Evolutionary conservation across 2,888 invertebrate genomes (phyloP).

Genomic region (Xylocampa areola): DNA sequence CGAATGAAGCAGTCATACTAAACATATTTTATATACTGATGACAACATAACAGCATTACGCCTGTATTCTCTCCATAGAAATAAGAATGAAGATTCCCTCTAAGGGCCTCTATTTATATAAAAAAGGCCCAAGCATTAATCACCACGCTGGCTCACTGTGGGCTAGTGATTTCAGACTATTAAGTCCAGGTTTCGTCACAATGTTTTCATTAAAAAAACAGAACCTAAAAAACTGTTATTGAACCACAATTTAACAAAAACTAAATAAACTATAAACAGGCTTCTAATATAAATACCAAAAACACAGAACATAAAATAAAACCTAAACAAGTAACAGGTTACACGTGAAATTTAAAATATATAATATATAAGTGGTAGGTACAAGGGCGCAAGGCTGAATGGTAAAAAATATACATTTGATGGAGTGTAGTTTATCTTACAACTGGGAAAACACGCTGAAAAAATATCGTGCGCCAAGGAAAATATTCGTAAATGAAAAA

Average conservation of each 20-base stretch:
- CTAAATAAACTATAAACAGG: constrained; percentile 14
- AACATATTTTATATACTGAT: too few relatives aligned
- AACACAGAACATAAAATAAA: constrained; percentile 41
- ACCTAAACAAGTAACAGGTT: constrained; percentile 60
- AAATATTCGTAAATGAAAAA: constrained; percentile 90
- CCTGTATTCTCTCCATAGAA: too few relatives aligned
- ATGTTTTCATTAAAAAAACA: too few relatives aligned
- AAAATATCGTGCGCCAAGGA: constrained; percentile 88
- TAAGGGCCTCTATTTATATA: too few relatives aligned
- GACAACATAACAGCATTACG: too few relatives aligned
- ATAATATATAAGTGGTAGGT: constrained; percentile 57
- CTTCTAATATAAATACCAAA: constrained; percentile 21
- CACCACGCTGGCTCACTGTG: too few relatives aligned
- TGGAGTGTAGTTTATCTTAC: constrained; percentile 89
- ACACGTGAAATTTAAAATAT: constrained; percentile 64
- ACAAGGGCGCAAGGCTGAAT: constrained; percentile 57
- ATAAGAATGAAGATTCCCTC: too few relatives aligned
- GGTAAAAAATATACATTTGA: constrained; percentile 86
- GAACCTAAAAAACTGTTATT: background rate
- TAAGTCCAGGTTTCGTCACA: too few relatives aligned
- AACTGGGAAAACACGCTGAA: constrained; percentile 87
- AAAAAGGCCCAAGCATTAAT: too few relatives aligned
- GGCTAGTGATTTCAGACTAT: too few relatives aligned
- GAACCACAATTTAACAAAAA: background rate
- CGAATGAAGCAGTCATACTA: too few relatives aligned